Base-by-base conservation (phyloP, 2,113 vertebrate species). In the Oncorhynchus masou region DNA sequence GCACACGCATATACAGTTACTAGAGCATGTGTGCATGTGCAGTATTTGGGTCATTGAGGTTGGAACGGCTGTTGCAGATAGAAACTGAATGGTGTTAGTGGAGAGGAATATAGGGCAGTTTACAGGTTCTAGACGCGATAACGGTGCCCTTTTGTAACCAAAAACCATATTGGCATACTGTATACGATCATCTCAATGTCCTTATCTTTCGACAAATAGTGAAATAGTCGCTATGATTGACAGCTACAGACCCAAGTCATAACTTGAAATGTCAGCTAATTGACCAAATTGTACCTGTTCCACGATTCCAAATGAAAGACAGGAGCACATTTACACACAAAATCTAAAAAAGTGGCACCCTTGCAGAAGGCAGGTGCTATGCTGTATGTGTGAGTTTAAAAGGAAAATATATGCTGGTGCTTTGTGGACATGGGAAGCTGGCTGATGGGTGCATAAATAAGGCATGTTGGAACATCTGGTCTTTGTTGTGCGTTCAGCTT, bases 401-500 rank as follows among this genome's bases (percentile, higher is more conserved):
- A 93, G 91, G 39, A 45, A 90, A 89, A 88, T 92, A 91, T 90
- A 87, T 87, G 95, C 92, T 91, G 93, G 92, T 95, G 94, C 96
- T 96, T 95, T 94, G 95, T 95, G 97, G 97, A 97, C 98, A 98
- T 94, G 95, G 95, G 95, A 95, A 96, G 94, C 96, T 94, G 95
- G 97, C 96, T 97, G 97, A 97, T 96, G 96, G 96, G 94, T 94
- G 97, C 96, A 98, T 99, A 96, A 99, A 99, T 98, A 99, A 98
- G 95, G 97, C 95, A 98, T 97, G 95, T 95, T 95, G 93, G 95
- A 98, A 98, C 98, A 99, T 98, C 98, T 99, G 98, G 97, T 98
- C 97, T 98, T 98, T 97, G 97, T 98, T 98, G 96, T 97, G 96
- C 96, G 94, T 97, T 98, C 96, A 96, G 98, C 96, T 98, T 98